Base-by-base conservation (phyloP, 2,797 vertebrate genomes). In the Poliocrania exsul region DNA sequence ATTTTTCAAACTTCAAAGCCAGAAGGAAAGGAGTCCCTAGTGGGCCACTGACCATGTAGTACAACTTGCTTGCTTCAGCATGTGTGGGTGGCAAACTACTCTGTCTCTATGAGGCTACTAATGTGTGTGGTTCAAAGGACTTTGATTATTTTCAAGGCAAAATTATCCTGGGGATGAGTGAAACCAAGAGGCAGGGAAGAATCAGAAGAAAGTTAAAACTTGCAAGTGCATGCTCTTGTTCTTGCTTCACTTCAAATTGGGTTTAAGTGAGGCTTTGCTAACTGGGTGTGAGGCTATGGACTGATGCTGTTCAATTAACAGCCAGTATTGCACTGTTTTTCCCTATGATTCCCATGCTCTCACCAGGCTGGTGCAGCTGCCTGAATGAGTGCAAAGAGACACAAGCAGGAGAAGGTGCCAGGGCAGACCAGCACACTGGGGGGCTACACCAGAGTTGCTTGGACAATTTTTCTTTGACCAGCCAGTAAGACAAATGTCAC, bases 321-420 rank as follows among this genome's bases (percentile, higher is more conserved):
- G 19, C 11, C 38, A n/a, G 9, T 7, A 38, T 33, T 25, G 4
- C 13, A 13, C 13, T 62, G 15, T 28, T 71, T 61, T 38, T 84
- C 33, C 29, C 26, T 0, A 0, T 16, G 42, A 46, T 38, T 64
- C 73, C 53, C 19, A 4, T 11, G 18, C 9, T 86, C 11, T 64
- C 29, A 54, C 50, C 35, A 67, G 18, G n/a, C 56, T 67, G 38
- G 4, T 31, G 13, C 2, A 7, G 33, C 24, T 4, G 4, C 29
- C 42, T 54, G 25, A 58, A 23, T 0, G 0, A 53, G 11, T 9
- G 11, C 17, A 33, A 29, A 44, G 31, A 0, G 2, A 51, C 40
- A 44, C 5, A 33, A 37, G 6, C 2, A 12, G 40, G 64, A 57
- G 37, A 58, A 29, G 16, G 29, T 37, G 56, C 10, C 13, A 60